phyloP scores from a whole-genome alignment of 1,140 invertebrate species.

The Drosophila navojoa region DNA sequence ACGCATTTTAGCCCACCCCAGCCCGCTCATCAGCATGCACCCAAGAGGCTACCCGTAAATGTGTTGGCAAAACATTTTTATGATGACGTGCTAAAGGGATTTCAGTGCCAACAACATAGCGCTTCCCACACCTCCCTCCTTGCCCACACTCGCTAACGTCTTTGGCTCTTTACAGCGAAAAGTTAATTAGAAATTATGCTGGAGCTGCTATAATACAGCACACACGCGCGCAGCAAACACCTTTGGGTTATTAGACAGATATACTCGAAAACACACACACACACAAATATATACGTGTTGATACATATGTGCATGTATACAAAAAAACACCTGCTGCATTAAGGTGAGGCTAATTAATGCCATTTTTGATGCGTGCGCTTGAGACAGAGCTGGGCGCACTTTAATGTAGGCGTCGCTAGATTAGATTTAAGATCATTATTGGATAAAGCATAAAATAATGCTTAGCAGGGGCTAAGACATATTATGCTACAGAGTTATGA shows the following conservation, averaged over 20 bases:
- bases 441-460: not conserved
- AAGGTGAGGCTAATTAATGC: slow-evolving; percentile 64
- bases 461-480: not conserved
- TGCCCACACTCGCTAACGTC: slow-evolving; percentile 3
- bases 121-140: slow-evolving; percentile 3
- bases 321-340: slow-evolving; percentile 19
- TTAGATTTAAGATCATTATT: not conserved
- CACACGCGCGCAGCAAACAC: slow-evolving; percentile 42
- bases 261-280: slow-evolving; percentile 35
- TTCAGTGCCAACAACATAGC: slow-evolving; percentile 27
- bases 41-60: slow-evolving; percentile 70
- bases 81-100: slow-evolving; percentile 80
- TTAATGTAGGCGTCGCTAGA: slow-evolving; percentile 15
- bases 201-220: slow-evolving; percentile 54
- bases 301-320: not conserved
- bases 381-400: slow-evolving; percentile 37
- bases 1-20: slow-evolving; percentile 49
- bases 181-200: slow-evolving; percentile 82
- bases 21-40: slow-evolving; percentile 6
- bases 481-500: no score
- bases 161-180: slow-evolving; percentile 63
- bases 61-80: slow-evolving; percentile 79
- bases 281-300: not conserved
- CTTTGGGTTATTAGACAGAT: slow-evolving; percentile 58
- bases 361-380: slow-evolving; percentile 42